Conservation (phyloP, 2,797 vertebrate genomes). For the Telmatherina bonti region DNA sequence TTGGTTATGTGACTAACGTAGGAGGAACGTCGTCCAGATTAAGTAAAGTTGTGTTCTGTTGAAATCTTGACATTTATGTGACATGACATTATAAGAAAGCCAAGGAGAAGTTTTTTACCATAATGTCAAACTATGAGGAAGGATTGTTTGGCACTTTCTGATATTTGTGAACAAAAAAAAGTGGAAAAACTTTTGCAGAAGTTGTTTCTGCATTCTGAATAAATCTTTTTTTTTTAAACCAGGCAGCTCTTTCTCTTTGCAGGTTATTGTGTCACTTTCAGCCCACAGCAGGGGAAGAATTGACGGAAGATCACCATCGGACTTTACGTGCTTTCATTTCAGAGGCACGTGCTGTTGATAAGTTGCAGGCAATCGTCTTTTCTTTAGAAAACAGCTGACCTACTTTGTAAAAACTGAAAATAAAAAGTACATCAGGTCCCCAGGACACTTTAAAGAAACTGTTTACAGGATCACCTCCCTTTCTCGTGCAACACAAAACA, state of each 20-base stretch:
- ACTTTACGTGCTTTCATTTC: constrained; percentile 58
- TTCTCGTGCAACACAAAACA: constrained; percentile 59
- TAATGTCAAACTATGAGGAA: neutral
- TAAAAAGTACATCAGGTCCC: constrained; percentile 15
- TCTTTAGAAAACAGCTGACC: constrained; percentile 3
- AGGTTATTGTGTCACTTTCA: constrained; percentile 62
- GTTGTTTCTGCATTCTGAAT: constrained; percentile 23
- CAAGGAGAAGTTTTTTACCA: neutral
- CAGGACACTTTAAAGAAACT: constrained; percentile 49
- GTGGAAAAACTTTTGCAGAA: neutral
- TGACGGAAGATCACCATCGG: constrained; percentile 66
- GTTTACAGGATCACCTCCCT: constrained; percentile 36
- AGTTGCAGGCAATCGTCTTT: constrained; percentile 8
- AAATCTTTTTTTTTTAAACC: neutral
- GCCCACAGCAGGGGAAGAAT: constrained; percentile 75
- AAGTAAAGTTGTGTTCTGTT: neutral
- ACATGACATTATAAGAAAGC: neutral
- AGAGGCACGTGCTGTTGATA: constrained; percentile 34
- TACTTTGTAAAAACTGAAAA: constrained; percentile 4
- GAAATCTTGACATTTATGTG: neutral
- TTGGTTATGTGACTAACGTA: too few species aligned
- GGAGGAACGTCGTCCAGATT: too few species aligned
- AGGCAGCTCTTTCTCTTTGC: constrained; percentile 23
- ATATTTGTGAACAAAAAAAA: neutral
- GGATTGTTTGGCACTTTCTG: too few species aligned